Percentiles rank a stretch among this genome's conserved stretches.
Conservation (phyloP, 2,888 invertebrate species). For the Azorinus chamasolen region DNA sequence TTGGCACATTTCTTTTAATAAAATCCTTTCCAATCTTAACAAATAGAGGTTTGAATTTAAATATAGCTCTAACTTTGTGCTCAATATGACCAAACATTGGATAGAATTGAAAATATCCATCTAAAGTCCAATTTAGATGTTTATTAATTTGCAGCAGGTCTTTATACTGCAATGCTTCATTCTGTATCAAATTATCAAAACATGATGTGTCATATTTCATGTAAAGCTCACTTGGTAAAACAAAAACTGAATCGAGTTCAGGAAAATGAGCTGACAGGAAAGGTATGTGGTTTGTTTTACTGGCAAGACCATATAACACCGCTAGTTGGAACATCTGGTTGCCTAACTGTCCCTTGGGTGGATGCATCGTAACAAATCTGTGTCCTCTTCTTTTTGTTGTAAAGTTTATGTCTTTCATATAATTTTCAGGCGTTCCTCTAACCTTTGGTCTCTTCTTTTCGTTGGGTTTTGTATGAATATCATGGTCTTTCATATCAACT, state of each 20-base stretch:
- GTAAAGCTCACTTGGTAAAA: slow-evolving; percentile 8
- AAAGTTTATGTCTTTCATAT: too few relatives aligned
- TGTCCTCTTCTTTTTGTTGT: too few relatives aligned
- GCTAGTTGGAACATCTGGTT: slow-evolving; percentile 67
- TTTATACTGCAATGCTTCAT: not conserved
- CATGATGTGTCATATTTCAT: not conserved
- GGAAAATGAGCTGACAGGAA: slow-evolving; percentile 29
- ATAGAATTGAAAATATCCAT: slow-evolving; percentile 62
- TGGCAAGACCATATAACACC: slow-evolving; percentile 55
- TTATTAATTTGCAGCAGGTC: not conserved
- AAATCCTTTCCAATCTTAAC: slow-evolving; percentile 11
- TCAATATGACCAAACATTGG: slow-evolving; percentile 42
- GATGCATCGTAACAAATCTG: slow-evolving; percentile 31
- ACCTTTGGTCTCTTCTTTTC: too few relatives aligned
- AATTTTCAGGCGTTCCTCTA: too few relatives aligned
- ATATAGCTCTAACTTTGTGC: slow-evolving; percentile 27
- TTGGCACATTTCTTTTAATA: slow-evolving; percentile 13
- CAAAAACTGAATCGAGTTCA: slow-evolving; percentile 18
- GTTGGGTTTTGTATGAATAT: too few relatives aligned
- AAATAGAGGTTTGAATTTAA: slow-evolving; percentile 34
- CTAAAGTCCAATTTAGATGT: slow-evolving; percentile 37
- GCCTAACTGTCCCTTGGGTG: slow-evolving; percentile 50
- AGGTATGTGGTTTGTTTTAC: slow-evolving; percentile 27
- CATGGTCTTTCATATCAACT: too few relatives aligned
- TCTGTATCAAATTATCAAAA: slow-evolving; percentile 10